phyloP scores from a whole-genome alignment of 2,113 vertebrate genomes.

The Podilymbus podiceps region DNA sequence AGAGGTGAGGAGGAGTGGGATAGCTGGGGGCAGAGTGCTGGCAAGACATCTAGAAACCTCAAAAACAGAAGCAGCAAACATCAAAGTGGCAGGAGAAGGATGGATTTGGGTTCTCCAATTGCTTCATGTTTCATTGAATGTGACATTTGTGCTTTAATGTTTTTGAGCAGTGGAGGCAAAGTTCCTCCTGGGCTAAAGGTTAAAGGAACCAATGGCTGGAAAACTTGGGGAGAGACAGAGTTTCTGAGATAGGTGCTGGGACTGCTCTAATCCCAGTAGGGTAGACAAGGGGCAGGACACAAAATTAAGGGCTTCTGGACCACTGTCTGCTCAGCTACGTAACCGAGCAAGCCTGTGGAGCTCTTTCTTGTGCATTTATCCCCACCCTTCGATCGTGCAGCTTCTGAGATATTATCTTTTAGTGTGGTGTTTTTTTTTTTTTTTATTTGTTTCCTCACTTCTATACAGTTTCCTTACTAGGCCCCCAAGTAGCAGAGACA shows the following conservation, averaged over 20 bases:
- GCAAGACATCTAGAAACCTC: neutral
- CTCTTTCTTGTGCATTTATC: neutral
- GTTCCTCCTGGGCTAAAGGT: neutral
- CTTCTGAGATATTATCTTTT: neutral
- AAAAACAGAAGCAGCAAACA: neutral
- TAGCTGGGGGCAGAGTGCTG: neutral
- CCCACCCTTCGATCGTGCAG: fast-evolving
- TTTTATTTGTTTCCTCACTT: neutral
- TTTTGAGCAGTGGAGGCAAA: neutral
- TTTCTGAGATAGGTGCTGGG: neutral
- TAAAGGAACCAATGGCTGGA: neutral
- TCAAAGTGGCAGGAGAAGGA: neutral
- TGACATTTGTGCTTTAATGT: neutral
- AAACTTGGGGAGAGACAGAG: neutral
- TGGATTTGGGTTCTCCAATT: neutral
- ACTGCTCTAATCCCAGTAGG: neutral
- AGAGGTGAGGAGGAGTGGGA: neutral
- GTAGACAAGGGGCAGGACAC: neutral
- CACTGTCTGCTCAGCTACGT: neutral
- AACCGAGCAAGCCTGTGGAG: neutral
- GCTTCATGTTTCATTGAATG: neutral
- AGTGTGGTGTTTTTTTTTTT: too few species aligned
- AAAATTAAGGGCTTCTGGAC: neutral
- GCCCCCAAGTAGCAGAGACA: neutral
- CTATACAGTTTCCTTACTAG: neutral